phyloP scores from a whole-genome alignment of 2,113 vertebrate species.

The Megalops atlanticus region DNA sequence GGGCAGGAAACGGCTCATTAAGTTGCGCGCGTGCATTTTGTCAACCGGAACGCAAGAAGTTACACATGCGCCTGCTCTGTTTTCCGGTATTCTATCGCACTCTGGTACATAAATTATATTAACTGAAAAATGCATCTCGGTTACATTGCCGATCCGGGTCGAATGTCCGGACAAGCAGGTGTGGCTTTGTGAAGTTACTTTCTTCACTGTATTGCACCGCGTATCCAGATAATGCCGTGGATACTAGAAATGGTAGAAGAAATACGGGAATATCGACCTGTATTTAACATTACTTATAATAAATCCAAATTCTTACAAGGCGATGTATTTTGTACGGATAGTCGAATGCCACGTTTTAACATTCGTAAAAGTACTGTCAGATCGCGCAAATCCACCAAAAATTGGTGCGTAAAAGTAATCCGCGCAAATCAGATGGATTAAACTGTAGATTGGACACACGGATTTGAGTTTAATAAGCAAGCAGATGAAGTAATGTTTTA shows the following conservation, averaged over 20 bases:
- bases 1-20: constrained; percentile 43
- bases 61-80: not conserved
- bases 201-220: not conserved
- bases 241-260: not conserved
- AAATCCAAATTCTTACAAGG: not conserved
- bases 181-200: not conserved
- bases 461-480: not conserved
- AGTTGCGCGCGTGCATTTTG: not conserved
- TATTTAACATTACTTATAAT: not conserved
- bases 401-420: not conserved
- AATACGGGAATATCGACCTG: not conserved
- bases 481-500: not conserved
- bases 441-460: not conserved
- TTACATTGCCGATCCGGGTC: too few species aligned
- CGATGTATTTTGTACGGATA: not conserved
- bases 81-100: not conserved
- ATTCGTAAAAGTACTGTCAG: not conserved
- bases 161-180: not conserved
- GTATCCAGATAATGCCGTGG: not conserved
- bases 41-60: not conserved
- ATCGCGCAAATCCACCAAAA: not conserved
- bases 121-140: too few species aligned
- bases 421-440: not conserved
- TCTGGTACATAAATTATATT: not conserved
- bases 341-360: not conserved